These are phyloP conservation scores for Boulengeromyrus knoepffleri DNA, from an alignment of 2,113 vertebrate species.

Conservation along the genomic window DNA sequence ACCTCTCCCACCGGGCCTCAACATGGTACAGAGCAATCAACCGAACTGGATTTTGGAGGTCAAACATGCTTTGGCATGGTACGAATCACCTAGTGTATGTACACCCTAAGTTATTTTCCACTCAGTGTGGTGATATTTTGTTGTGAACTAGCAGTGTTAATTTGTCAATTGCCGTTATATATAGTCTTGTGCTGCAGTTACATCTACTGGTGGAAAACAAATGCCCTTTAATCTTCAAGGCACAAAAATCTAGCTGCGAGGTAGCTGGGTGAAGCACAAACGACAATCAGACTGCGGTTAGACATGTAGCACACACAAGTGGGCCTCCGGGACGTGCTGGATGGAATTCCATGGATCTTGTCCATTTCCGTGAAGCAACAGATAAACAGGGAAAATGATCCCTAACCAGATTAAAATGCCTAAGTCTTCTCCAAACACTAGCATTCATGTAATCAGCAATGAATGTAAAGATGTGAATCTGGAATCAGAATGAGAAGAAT, in stretches of 20 bases:
- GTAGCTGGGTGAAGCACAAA: not conserved
- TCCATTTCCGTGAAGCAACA: not conserved
- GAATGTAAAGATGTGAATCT: not conserved
- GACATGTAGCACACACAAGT: not conserved
- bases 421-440: not conserved
- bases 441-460: not conserved
- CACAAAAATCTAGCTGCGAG: not conserved
- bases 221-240: not conserved
- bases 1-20: not conserved
- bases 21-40: not conserved
- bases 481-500: not conserved
- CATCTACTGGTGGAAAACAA: not conserved
- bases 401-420: not conserved
- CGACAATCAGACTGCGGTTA: not conserved
- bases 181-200: not conserved
- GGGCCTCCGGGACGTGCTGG: not conserved
- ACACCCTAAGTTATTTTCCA: not conserved
- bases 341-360: not conserved
- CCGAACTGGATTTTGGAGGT: not conserved
- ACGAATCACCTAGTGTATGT: not conserved
- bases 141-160: not conserved
- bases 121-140: not conserved
- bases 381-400: not conserved
- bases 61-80: not conserved
- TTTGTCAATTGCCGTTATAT: not conserved